Percentiles rank a stretch among this genome's conserved stretches.
Evolutionary conservation across 23 tunicate genomes (phyloP).

Genomic region (Botrylloides violaceus): DNA sequence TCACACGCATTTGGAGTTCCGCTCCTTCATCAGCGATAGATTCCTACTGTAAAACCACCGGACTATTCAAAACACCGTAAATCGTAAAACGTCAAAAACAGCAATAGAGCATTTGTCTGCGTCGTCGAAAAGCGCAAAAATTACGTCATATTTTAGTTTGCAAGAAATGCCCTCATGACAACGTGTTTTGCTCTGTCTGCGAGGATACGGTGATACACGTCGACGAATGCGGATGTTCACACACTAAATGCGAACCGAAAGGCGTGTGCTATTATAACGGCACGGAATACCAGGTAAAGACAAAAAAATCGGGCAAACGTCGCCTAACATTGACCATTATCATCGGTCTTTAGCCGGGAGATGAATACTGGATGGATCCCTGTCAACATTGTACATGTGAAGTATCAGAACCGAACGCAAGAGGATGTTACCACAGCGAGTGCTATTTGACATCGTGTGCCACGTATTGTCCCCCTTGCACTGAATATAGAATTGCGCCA

Average conservation of each 20-base stretch:
- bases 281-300: conserved; percentile 56
- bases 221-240: conserved; percentile 68
- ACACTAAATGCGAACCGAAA: conserved; percentile 40
- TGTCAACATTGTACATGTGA: conserved; percentile 69
- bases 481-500: conserved; percentile 22
- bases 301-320: neutral
- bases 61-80: too few relatives aligned
- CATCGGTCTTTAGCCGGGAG: conserved; percentile 51
- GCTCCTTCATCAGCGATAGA: too few relatives aligned
- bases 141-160: conserved; percentile 34
- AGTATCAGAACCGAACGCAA: conserved; percentile 19
- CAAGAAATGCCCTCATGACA: conserved; percentile 48
- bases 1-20: too few relatives aligned
- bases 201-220: conserved; percentile 23
- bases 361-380: conserved; percentile 20
- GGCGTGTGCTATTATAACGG: conserved; percentile 78
- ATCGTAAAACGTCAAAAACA: too few relatives aligned
- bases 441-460: conserved; percentile 38
- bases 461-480: conserved; percentile 62
- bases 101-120: too few relatives aligned
- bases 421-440: conserved; percentile 42
- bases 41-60: too few relatives aligned
- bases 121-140: too few relatives aligned
- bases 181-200: conserved; percentile 33
- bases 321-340: neutral